Conservation (phyloP, 2,888 invertebrate species). For the Syritta pipiens region DNA sequence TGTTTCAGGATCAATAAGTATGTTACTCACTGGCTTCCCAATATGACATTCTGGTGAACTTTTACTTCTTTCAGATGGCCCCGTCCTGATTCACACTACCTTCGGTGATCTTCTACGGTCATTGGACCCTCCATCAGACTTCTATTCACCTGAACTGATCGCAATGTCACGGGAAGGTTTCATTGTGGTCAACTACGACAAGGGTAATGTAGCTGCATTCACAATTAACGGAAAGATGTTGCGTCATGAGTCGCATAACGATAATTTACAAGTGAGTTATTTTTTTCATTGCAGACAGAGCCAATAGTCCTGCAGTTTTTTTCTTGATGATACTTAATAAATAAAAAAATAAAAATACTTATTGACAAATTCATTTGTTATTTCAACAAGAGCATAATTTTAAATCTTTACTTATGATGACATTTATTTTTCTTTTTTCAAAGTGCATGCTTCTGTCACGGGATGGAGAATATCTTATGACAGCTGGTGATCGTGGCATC, state of each 20-base stretch:
- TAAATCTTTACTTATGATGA: background rate
- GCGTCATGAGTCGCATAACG: slow-evolving; percentile 94
- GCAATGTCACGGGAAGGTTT: slow-evolving; percentile 98
- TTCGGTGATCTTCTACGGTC: slow-evolving; percentile 97
- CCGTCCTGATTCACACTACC: slow-evolving; percentile 98
- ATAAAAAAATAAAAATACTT: too few species aligned
- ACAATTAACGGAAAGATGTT: slow-evolving; percentile 96
- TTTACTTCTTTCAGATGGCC: slow-evolving; percentile 85
- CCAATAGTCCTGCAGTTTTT: too few species aligned
- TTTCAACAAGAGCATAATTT: background rate
- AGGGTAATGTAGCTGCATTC: slow-evolving; percentile 94
- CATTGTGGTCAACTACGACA: slow-evolving; percentile 95
- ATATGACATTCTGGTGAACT: background rate
- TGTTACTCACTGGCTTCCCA: too few species aligned
- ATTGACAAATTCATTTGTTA: slow-evolving; percentile 20
- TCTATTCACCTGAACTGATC: slow-evolving; percentile 90
- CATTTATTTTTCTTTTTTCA: slow-evolving; percentile 16
- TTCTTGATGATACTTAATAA: too few species aligned
- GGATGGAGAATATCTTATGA: slow-evolving; percentile 99
- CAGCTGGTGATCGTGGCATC: slow-evolving; percentile 97
- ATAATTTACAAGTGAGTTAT: slow-evolving; percentile 90
- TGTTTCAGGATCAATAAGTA: slow-evolving; percentile 92
- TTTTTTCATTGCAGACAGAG: too few species aligned
- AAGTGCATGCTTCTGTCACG: slow-evolving; percentile 95
- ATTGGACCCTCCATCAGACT: slow-evolving; percentile 89